Conservation (phyloP, 2,888 invertebrate species). For the Cyclophora punctaria region DNA sequence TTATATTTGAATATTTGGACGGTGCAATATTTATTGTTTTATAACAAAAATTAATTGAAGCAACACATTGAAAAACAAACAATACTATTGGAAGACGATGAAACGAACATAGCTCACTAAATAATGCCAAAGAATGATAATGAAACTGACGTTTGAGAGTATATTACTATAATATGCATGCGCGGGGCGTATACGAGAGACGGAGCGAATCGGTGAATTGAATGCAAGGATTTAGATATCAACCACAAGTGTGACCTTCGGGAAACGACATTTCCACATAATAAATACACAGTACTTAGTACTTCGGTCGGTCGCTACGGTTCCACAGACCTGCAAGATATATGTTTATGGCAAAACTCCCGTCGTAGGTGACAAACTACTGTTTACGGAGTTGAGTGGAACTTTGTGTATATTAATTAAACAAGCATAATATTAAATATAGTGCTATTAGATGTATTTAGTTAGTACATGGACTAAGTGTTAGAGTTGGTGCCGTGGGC, state of each 20-base stretch:
- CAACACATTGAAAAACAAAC: constrained; percentile 19
- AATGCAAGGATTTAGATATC: constrained; percentile 44
- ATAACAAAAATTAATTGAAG: constrained; percentile 27
- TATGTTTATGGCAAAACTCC: constrained; percentile 47
- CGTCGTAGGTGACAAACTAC: constrained; percentile 49
- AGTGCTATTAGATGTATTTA: constrained; percentile 56
- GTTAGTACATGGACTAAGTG: constrained; percentile 46
- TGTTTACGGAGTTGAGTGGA: constrained; percentile 51
- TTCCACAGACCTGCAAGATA: constrained; percentile 42
- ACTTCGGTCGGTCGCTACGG: constrained; percentile 17
- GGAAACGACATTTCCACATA: constrained; percentile 23
- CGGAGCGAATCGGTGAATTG: constrained; percentile 41
- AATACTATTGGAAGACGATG: constrained; percentile 31
- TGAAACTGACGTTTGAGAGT: constrained; percentile 45
- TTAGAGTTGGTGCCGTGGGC: constrained; percentile 39
- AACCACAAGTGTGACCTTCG: constrained; percentile 35
- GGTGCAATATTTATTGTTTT: constrained; percentile 51
- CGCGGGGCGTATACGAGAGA: constrained; percentile 43
- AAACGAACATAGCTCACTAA: constrained; percentile 64
- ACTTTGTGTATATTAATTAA: constrained; percentile 38
- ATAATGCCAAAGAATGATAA: constrained; percentile 71
- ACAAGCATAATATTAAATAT: constrained; percentile 63
- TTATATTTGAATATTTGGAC: constrained; percentile 26
- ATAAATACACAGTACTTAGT: constrained; percentile 16
- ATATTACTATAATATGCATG: constrained; percentile 24